Percentiles rank a stretch among this genome's conserved stretches.
These are phyloP conservation scores for Macrostomum cliftonense DNA, from an alignment of 2,888 invertebrate genomes.

Conservation along the genomic window DNA sequence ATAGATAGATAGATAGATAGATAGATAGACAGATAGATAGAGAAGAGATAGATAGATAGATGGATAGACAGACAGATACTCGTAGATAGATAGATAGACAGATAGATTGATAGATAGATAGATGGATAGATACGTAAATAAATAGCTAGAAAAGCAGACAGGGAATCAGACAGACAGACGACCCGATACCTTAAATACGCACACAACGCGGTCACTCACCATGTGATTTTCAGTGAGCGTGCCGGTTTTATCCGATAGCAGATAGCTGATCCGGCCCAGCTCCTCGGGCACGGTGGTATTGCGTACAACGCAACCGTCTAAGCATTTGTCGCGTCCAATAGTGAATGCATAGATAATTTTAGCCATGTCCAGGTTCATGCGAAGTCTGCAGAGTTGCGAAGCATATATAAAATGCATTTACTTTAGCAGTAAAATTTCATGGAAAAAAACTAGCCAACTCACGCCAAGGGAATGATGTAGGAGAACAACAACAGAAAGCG, in stretches of 20 bases:
- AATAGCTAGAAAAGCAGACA: too few species aligned
- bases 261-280: conserved; percentile 77
- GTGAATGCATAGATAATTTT: conserved; percentile 92
- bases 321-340: conserved; percentile 75
- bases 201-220: conserved; percentile 39
- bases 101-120: too few species aligned
- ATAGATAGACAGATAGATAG: too few species aligned
- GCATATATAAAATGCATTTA: too few species aligned
- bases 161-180: too few species aligned
- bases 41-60: too few species aligned
- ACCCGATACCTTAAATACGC: too few species aligned
- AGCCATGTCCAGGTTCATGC: conserved; percentile 95
- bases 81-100: too few species aligned
- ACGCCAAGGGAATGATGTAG: conserved; percentile 96
- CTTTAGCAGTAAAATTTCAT: too few species aligned
- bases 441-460: conserved; percentile 20
- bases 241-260: conserved; percentile 91
- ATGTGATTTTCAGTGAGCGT: conserved; percentile 95
- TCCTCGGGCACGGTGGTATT: conserved; percentile 97
- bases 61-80: too few species aligned
- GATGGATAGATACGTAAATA: too few species aligned
- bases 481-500: conserved; percentile 88
- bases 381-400: conserved; percentile 52
- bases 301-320: conserved; percentile 78
- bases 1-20: too few species aligned